Percentiles rank a stretch among this genome's conserved stretches.
phyloP scores from a whole-genome alignment of 2,113 vertebrate species.

The Murina feae region DNA sequence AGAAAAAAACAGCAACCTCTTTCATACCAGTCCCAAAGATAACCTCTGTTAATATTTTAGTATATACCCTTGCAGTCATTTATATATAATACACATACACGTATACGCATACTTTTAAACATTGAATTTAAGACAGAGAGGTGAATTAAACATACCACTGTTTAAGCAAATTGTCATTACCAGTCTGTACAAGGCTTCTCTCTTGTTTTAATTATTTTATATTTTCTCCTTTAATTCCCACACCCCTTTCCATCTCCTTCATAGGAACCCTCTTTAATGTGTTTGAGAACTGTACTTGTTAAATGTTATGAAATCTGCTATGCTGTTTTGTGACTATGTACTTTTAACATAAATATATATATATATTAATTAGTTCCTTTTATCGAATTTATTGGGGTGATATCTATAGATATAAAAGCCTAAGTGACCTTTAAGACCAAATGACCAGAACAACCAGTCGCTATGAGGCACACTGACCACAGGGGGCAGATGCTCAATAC shows the following conservation, averaged over 20 bases:
- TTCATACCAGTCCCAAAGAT: background rate
- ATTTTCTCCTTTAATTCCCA: background rate
- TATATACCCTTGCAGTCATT: background rate
- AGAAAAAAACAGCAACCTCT: slow-evolving; percentile 1
- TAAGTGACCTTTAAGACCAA: too few species aligned
- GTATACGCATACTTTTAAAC: background rate
- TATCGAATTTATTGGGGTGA: background rate
- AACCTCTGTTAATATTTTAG: background rate
- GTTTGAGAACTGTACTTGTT: background rate
- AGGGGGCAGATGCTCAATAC: too few species aligned
- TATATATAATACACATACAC: background rate
- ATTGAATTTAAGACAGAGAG: background rate
- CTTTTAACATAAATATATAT: background rate
- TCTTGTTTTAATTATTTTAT: slow-evolving; percentile 16
- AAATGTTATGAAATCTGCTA: background rate
- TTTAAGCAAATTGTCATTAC: slow-evolving; percentile 33
- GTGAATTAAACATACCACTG: background rate
- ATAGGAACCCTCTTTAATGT: background rate
- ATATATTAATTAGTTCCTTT: background rate
- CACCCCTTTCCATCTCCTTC: background rate
- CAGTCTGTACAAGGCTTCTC: background rate
- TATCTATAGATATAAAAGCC: too few species aligned
- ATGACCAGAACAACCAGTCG: too few species aligned
- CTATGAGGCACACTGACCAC: too few species aligned
- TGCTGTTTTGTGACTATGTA: background rate